Percentiles rank a stretch among this genome's conserved stretches.
phyloP scores from a whole-genome alignment of 1,140 invertebrate genomes.

The Drosophila tristis region DNA sequence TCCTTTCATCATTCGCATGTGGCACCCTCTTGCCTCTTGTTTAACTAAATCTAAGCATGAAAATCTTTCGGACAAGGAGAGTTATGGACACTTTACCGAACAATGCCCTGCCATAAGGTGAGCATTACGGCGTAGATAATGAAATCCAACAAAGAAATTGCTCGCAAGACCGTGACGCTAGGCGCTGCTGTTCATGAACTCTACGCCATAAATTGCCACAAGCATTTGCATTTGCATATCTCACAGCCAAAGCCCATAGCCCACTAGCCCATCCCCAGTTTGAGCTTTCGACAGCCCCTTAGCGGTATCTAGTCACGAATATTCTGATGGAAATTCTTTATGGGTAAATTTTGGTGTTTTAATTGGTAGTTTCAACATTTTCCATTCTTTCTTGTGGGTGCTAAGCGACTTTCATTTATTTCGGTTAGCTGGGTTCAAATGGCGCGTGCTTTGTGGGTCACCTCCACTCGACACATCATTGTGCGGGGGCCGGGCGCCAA shows the following conservation, averaged over 20 bases:
- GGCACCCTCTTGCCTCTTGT: constrained; percentile 3
- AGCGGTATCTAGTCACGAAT: constrained; percentile 28
- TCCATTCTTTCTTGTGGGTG: constrained; percentile 35
- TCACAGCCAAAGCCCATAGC: constrained; percentile 6
- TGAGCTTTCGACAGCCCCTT: constrained; percentile 3
- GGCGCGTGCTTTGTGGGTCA: constrained; percentile 76
- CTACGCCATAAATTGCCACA: constrained; percentile 76
- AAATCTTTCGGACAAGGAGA: constrained; percentile 33
- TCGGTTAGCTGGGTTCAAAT: constrained; percentile 72
- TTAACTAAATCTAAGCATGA: constrained; percentile 37
- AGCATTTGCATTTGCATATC: constrained; percentile 53
- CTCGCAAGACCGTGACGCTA: constrained; percentile 74
- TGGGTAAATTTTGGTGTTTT: constrained; percentile 36
- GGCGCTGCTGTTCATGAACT: constrained; percentile 67
- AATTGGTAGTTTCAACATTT: constrained; percentile 50
- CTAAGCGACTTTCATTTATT: constrained; percentile 69
- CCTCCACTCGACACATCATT: background rate
- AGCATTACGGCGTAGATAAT: constrained; percentile 69
- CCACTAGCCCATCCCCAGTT: background rate
- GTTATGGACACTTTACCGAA: constrained; percentile 58
- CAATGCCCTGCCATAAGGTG: constrained; percentile 63
- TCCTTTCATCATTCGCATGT: background rate
- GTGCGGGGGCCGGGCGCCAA: too few relatives aligned
- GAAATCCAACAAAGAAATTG: constrained; percentile 77
- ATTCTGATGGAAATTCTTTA: constrained; percentile 63